phyloP scores from a whole-genome alignment of 2,797 vertebrate species.

The Xiphorhynchus erythropygius region DNA sequence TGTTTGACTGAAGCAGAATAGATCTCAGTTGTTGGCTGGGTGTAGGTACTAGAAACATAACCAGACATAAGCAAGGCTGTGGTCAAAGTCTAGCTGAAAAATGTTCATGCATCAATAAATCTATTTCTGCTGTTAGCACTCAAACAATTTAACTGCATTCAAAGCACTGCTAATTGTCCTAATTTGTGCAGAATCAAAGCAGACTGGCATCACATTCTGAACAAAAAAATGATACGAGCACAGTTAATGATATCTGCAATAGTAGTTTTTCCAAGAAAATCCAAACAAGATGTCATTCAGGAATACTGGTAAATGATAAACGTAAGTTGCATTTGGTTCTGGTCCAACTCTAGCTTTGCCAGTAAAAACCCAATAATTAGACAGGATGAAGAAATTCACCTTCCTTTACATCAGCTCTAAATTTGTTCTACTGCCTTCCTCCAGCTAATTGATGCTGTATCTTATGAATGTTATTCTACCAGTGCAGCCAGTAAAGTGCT shows the following conservation, averaged over 20 bases:
- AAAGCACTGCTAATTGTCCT: not conserved
- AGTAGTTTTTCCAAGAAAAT: not conserved
- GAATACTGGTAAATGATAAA: not conserved
- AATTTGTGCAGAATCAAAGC: not conserved
- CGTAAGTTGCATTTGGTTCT: not conserved
- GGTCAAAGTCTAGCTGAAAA: not conserved
- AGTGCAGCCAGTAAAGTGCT: not conserved
- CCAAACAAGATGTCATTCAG: not conserved
- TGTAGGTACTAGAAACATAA: not conserved
- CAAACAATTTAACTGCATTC: not conserved
- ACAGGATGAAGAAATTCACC: not conserved
- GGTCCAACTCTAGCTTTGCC: not conserved
- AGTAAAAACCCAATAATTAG: not conserved
- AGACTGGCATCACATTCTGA: not conserved
- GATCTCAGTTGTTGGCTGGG: fast-evolving
- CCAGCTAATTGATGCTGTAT: not conserved
- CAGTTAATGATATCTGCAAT: not conserved
- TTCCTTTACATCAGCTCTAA: not conserved
- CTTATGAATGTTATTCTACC: not conserved
- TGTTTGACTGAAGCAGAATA: not conserved
- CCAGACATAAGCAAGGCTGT: not conserved
- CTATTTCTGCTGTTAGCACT: not conserved
- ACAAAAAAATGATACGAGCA: not conserved
- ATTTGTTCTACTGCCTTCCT: not conserved
- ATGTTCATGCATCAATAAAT: not conserved